These are phyloP conservation scores for Macrosteles quadrilineatus DNA, from an alignment of 1,140 invertebrate species.

Conservation along the genomic window DNA sequence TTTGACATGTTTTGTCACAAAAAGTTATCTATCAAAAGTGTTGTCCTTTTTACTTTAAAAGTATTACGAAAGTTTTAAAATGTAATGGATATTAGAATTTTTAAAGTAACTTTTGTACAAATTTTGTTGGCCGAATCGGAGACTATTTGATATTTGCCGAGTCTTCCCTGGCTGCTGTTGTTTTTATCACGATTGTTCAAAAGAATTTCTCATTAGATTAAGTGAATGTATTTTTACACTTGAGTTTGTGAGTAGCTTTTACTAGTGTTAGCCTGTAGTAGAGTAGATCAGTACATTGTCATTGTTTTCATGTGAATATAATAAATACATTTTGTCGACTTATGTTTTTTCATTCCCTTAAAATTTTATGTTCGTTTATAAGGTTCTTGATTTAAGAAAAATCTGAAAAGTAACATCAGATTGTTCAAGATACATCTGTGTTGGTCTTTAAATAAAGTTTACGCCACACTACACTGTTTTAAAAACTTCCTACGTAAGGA, in stretches of 20 bases:
- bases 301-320: slow-evolving; percentile 17
- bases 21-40: background rate
- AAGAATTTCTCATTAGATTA: slow-evolving; percentile 29
- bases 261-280: slow-evolving; percentile 21
- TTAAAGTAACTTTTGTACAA: background rate
- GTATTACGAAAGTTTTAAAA: slow-evolving; percentile 5
- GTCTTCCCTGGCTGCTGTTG: slow-evolving; percentile 6
- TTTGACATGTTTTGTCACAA: slow-evolving; percentile 26
- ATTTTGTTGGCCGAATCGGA: background rate
- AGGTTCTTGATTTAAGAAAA: too few relatives aligned
- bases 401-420: too few relatives aligned
- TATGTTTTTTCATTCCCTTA: too few relatives aligned
- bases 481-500: too few relatives aligned
- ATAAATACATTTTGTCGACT: slow-evolving; percentile 17
- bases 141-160: background rate
- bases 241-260: slow-evolving; percentile 35
- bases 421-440: too few relatives aligned
- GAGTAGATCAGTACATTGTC: slow-evolving; percentile 2
- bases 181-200: slow-evolving; percentile 27
- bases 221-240: slow-evolving; percentile 28
- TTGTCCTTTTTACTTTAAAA: slow-evolving; percentile 6
- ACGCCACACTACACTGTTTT: too few relatives aligned
- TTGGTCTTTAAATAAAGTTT: too few relatives aligned
- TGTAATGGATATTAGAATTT: background rate
- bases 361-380: too few relatives aligned